Conservation (phyloP, 2,113 vertebrate genomes). For the Oncorhynchus kisutch region DNA sequence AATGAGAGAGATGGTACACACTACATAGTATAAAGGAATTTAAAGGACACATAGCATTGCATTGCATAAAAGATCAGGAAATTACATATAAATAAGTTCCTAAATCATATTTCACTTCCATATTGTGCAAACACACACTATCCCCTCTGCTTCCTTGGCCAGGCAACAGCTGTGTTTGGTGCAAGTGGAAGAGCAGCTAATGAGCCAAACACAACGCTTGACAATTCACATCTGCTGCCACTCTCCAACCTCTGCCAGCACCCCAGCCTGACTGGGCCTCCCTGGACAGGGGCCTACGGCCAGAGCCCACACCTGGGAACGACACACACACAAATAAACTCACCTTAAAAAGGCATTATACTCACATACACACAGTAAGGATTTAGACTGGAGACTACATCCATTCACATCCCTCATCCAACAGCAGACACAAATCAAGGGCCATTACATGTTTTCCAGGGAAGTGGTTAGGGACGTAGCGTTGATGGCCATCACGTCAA, state of each 20-base stretch:
- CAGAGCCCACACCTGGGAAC: conserved; percentile 60
- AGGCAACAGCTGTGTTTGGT: conserved; percentile 62
- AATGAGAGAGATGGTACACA: too few species aligned
- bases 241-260: conserved; percentile 68
- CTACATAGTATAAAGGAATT: too few species aligned
- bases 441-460: too few species aligned
- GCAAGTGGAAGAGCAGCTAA: conserved; percentile 70
- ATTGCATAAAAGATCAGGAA: neutral
- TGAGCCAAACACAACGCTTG: conserved; percentile 63
- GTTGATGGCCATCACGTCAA: too few species aligned
- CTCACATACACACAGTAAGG: neutral
- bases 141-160: conserved; percentile 67
- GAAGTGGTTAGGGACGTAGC: too few species aligned
- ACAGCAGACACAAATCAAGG: too few species aligned
- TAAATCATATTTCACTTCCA: neutral
- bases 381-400: too few species aligned
- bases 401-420: too few species aligned
- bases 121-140: neutral
- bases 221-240: conserved; percentile 77
- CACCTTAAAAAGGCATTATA: neutral
- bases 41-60: too few species aligned
- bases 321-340: conserved; percentile 2
- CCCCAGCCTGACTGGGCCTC: conserved; percentile 46
- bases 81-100: neutral
- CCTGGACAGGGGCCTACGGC: conserved; percentile 50